Evolutionary conservation across 2,888 invertebrate species (phyloP), one percentile per base, ranked within the genome.

Genomic region (Sinelater perroti): DNA sequence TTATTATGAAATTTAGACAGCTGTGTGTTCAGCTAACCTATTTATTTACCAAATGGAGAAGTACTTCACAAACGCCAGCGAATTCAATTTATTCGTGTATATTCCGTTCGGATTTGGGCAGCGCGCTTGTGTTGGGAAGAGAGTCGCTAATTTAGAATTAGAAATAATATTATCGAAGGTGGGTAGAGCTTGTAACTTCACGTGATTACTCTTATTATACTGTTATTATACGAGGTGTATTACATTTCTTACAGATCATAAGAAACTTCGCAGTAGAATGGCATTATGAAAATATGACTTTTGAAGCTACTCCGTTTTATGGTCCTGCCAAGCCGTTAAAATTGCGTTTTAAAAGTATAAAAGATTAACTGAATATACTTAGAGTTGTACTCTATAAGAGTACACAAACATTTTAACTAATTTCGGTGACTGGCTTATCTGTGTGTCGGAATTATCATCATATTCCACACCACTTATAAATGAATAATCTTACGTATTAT

Each of bases 31-130:
- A 28, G 14, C 24, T 16, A 24, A 51, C 42, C 36, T 42, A 30
- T 13, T 40, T 10, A 20, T 21, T 10, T 33, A 31, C 2, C 50
- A 17, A 4, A 18, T 16, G 8, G 56, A 60, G 11, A 26, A 62
- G 38, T 33, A 66, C 55, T 67, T 59, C 33, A 44, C 49, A 13
- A 49, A 67, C 17, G 54, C 71, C 1, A 60, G 63, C n/a, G 60
- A 72, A 51, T 74, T 72, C 56, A 60, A 85, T 73, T 85, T 86
- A 0, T 87, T 87, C 75, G 79, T 83, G 0, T 82, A 81, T 36
- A 73, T 87, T 54, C 88, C 88, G 0, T 89, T 89, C 70, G 89
- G 89, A 1, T 85, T 85, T 67, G 89, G 89, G 0, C 81, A 86
- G 0, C 81, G 89, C 42, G 82, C 83, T 61, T 89, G 89, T 68